Percentiles rank a stretch among this genome's conserved stretches.
Conservation (phyloP, 1,140 invertebrate genomes). For the Wasmannia auropunctata region DNA sequence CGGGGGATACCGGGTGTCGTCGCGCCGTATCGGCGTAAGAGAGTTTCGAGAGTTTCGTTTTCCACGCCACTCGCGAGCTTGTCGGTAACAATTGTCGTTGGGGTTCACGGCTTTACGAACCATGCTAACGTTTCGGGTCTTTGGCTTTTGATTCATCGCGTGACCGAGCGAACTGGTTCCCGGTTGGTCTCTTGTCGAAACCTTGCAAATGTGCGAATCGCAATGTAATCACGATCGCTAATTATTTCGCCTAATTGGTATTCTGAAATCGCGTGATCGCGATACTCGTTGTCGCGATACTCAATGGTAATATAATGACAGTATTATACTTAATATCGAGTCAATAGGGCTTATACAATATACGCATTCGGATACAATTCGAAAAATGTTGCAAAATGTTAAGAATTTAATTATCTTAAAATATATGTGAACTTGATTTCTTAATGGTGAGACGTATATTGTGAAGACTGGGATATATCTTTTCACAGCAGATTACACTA, state of each 20-base stretch:
- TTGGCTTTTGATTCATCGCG: slow-evolving; percentile 4
- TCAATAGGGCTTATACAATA: neutral
- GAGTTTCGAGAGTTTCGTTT: slow-evolving; percentile 61
- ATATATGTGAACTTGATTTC: neutral
- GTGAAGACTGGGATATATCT: no score
- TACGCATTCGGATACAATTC: neutral
- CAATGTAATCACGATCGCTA: slow-evolving; percentile 14
- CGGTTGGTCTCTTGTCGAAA: neutral
- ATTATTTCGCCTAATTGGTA: slow-evolving; percentile 14
- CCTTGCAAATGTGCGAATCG: neutral
- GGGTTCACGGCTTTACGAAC: neutral
- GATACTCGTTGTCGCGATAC: no score
- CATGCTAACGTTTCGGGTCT: neutral
- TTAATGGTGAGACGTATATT: neutral
- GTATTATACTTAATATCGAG: neutral
- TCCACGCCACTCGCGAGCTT: slow-evolving; percentile 27
- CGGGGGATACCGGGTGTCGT: slow-evolving; percentile 37
- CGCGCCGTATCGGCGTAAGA: slow-evolving; percentile 61
- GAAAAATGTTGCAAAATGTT: neutral
- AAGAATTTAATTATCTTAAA: neutral
- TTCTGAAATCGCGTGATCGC: neutral
- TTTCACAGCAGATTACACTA: no score
- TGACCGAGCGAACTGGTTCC: neutral
- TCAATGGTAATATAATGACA: no score
- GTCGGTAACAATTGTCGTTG: neutral